These are phyloP conservation scores for Ganaspis brasiliensis DNA, from an alignment of 2,888 invertebrate species.

Conservation along the genomic window DNA sequence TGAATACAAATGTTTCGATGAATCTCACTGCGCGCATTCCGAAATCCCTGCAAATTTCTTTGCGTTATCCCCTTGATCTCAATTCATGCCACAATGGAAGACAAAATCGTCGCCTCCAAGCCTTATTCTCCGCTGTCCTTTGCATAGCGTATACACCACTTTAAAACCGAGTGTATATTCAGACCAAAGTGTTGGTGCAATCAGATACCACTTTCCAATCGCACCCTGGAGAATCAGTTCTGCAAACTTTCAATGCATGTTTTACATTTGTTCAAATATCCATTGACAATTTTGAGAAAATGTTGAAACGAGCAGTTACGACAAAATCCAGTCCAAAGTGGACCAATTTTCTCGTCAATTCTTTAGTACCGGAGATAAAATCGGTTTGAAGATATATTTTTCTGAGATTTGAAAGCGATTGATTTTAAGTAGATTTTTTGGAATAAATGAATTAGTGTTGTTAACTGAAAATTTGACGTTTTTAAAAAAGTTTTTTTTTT, in stretches of 20 bases:
- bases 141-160: slow-evolving; percentile 42
- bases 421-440: no score
- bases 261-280: slow-evolving; percentile 14
- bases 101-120: slow-evolving; percentile 43
- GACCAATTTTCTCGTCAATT: no score
- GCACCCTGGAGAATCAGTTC: background rate
- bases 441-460: no score
- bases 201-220: slow-evolving; percentile 23
- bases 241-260: slow-evolving; percentile 9
- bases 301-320: no score
- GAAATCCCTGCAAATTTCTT: slow-evolving; percentile 55
- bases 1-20: slow-evolving; percentile 70
- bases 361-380: no score
- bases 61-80: slow-evolving; percentile 40
- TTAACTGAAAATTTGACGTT: no score
- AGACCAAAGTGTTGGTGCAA: slow-evolving; percentile 19
- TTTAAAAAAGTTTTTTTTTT: no score
- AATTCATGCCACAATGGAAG: slow-evolving; percentile 30
- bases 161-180: background rate
- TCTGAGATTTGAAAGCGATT: no score
- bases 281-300: background rate
- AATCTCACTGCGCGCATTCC: slow-evolving; percentile 46
- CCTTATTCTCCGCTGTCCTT: slow-evolving; percentile 56
- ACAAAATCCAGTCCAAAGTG: no score
- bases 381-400: no score